Evolutionary conservation across 1,140 invertebrate genomes (phyloP).

Genomic region (Phortica variegata): DNA sequence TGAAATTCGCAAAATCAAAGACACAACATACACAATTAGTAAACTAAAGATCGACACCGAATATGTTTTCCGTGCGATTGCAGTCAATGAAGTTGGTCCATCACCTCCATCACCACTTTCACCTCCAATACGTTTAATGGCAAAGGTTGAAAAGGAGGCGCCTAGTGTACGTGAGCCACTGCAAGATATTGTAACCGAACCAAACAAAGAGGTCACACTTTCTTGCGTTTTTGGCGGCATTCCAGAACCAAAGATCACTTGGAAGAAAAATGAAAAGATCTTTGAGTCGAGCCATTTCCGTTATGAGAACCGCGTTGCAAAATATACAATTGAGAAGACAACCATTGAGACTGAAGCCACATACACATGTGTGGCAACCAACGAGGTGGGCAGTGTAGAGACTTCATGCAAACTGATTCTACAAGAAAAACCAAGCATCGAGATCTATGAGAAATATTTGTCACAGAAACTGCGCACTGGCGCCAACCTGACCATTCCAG

Average conservation of each 20-base stretch:
- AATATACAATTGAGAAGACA: constrained; percentile 69
- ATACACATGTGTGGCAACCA: constrained; percentile 73
- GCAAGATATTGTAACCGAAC: constrained; percentile 61
- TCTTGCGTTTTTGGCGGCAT: constrained; percentile 77
- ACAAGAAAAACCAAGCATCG: constrained; percentile 68
- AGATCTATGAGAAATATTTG: constrained; percentile 63
- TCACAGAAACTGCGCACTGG: constrained; percentile 65
- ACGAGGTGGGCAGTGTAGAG: constrained; percentile 71
- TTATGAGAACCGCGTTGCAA: constrained; percentile 74
- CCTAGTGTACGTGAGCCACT: constrained; percentile 67
- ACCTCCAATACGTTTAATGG: constrained; percentile 61
- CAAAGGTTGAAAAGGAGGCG: constrained; percentile 60
- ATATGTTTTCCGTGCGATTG: constrained; percentile 74
- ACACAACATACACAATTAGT: constrained; percentile 66
- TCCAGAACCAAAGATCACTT: constrained; percentile 80
- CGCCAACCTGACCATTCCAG: constrained; percentile 64
- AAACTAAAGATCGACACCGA: constrained; percentile 70
- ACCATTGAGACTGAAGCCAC: constrained; percentile 65
- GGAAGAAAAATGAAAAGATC: constrained; percentile 67
- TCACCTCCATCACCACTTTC: constrained; percentile 63
- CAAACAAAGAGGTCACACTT: constrained; percentile 66
- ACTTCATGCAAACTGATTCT: constrained; percentile 68
- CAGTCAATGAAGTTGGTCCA: constrained; percentile 73
- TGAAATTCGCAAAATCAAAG: constrained; percentile 66
- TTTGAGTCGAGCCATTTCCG: constrained; percentile 62